These are phyloP conservation scores for Periparus ater DNA, from an alignment of 2,797 vertebrate genomes.

Conservation along the genomic window DNA sequence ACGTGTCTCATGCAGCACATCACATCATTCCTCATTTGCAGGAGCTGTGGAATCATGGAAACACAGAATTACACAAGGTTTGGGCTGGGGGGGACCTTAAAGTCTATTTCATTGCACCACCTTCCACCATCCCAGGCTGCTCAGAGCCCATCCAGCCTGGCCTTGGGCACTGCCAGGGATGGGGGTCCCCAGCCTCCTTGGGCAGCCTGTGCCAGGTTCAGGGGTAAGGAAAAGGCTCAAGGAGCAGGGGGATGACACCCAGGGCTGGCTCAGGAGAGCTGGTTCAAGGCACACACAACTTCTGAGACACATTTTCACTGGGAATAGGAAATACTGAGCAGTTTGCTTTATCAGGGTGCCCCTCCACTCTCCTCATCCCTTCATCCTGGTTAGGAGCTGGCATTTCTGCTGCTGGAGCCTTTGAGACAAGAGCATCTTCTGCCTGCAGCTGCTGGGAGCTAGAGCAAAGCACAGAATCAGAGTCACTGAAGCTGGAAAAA, in stretches of 20 bases:
- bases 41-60: neutral
- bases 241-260: neutral
- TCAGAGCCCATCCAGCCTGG: neutral
- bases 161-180: neutral
- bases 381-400: neutral
- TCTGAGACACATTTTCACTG: neutral
- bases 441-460: neutral
- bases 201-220: neutral
- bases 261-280: neutral
- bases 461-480: neutral
- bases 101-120: neutral
- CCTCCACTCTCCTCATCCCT: neutral
- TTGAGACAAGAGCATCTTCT: neutral
- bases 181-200: no score
- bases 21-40: accelerated
- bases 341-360: neutral
- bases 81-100: accelerated
- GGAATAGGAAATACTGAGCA: neutral
- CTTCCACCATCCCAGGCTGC: neutral
- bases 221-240: neutral
- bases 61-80: no score
- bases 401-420: neutral
- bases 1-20: neutral
- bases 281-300: neutral
- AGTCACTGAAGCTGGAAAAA: neutral